phyloP scores from a whole-genome alignment of 2,113 vertebrate genomes.

The Alexandromys fortis region DNA sequence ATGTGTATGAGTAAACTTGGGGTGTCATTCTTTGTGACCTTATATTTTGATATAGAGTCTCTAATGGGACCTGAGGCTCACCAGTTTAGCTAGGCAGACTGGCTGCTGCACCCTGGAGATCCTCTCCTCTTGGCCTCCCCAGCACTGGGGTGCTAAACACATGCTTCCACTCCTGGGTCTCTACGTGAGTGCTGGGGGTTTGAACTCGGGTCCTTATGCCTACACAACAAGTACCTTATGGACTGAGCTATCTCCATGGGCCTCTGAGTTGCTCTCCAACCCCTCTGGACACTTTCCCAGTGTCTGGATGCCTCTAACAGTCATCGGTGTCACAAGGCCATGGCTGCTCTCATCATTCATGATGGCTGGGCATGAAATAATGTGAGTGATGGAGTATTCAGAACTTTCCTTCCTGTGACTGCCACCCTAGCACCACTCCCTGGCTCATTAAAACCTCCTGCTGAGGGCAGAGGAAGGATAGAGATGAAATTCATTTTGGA shows the following conservation, averaged over 20 bases:
- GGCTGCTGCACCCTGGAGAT: neutral
- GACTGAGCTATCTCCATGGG: neutral
- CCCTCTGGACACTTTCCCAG: neutral
- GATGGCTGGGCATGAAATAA: constrained; percentile 31
- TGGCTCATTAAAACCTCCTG: constrained; percentile 69
- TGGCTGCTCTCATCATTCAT: neutral
- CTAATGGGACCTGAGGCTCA: neutral
- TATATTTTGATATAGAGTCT: too few relatives aligned
- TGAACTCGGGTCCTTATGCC: neutral
- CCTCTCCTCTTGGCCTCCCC: too few relatives aligned
- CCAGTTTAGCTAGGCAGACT: neutral
- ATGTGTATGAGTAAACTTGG: neutral
- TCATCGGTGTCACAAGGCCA: neutral
- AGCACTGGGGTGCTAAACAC: neutral
- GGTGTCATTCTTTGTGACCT: too few relatives aligned
- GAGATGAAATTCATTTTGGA: constrained; percentile 76
- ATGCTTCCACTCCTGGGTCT: too few relatives aligned
- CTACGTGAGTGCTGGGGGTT: neutral
- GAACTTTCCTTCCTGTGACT: constrained; percentile 32
- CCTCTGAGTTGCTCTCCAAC: neutral
- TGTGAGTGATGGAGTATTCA: neutral
- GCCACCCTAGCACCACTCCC: constrained; percentile 38
- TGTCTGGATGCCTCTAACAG: constrained; percentile 10
- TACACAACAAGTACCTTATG: neutral
- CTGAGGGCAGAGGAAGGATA: constrained; percentile 12